Evolutionary conservation across 1,140 invertebrate genomes (phyloP), one percentile per base, ranked within the genome.

Genomic region (Belonocnema kinseyi): DNA sequence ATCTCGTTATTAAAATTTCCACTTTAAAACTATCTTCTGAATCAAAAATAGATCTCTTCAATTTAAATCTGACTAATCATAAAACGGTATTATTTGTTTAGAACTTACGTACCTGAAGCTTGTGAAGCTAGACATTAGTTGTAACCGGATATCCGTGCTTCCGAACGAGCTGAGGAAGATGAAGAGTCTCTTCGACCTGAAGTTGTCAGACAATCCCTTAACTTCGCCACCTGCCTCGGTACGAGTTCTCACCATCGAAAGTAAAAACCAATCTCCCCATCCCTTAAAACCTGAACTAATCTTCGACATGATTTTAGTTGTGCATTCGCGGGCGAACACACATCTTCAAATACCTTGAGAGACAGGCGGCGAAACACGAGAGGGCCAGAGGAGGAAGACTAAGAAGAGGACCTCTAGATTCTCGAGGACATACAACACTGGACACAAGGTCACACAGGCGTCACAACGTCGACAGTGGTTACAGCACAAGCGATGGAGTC

Each of bases 261-360:
- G 11, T 46, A 1, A 10, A 46, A 46, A 10, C 40, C 40, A 46
- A 11, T 46, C 40, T 46, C 40, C 40, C 7, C 10, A 46, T 11
- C 7, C 8, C 7, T 10, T 46, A 46, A 10, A 11, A 46, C 7
- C n/a, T 40, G 13, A 14, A 14, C 33, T 46, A 66, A 66, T 46
- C 40, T n/a, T 16, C 4, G 8, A 40, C 33, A 66, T 40, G 6
- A 40, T 92, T 92, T 16, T 89, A 98, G 97, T 92, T 98, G 79
- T 98, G 97, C 91, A 96, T 95, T 90, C 94, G 97, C 88, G 97
- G 97, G 78, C 93, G 96, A 87, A 96, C 97, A 84, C 97, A 98
- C 91, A 97, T 99, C 78, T 98, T 98, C 92, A 98, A 98, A 88
- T 98, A 96, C 91, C 92, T 99, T 76, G 97, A 98, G 88, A 96